These are phyloP conservation scores for Budorcas taxicolor DNA, from an alignment of 2,113 vertebrate species.

Conservation along the genomic window DNA sequence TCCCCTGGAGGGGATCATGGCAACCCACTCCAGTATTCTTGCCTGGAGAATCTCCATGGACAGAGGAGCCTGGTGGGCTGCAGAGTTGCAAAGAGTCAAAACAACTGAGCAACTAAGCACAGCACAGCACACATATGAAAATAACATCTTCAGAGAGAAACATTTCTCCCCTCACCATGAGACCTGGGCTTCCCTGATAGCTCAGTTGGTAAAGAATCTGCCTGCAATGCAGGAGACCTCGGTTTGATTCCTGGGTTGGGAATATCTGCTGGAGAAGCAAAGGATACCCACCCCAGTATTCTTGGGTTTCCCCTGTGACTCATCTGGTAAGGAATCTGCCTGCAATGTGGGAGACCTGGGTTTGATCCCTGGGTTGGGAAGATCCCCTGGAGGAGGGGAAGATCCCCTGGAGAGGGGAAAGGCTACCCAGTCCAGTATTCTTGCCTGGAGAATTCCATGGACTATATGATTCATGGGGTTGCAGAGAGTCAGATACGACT, in stretches of 20 bases:
- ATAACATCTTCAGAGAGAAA: background rate
- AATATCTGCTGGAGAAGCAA: background rate
- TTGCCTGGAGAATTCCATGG: background rate
- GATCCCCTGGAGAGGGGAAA: background rate
- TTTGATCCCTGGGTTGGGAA: background rate
- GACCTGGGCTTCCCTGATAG: background rate
- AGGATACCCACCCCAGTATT: background rate
- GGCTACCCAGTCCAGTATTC: background rate
- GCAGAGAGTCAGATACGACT: background rate
- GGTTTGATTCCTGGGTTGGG: background rate
- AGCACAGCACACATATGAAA: background rate
- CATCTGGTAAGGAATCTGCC: background rate
- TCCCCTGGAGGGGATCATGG: background rate
- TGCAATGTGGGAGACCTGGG: background rate
- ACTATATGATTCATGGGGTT: background rate
- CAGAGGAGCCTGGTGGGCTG: background rate
- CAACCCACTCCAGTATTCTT: background rate
- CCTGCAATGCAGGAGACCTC: fast-evolving
- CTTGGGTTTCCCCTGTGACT: background rate
- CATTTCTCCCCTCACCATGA: background rate
- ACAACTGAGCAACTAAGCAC: background rate
- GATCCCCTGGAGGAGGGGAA: background rate
- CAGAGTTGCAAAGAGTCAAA: background rate
- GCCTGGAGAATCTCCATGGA: background rate
- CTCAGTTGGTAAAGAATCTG: background rate